Evolutionary conservation across 2,113 vertebrate species (phyloP), one percentile per base, ranked within the genome.

Genomic region (Picathartes gymnocephalus): DNA sequence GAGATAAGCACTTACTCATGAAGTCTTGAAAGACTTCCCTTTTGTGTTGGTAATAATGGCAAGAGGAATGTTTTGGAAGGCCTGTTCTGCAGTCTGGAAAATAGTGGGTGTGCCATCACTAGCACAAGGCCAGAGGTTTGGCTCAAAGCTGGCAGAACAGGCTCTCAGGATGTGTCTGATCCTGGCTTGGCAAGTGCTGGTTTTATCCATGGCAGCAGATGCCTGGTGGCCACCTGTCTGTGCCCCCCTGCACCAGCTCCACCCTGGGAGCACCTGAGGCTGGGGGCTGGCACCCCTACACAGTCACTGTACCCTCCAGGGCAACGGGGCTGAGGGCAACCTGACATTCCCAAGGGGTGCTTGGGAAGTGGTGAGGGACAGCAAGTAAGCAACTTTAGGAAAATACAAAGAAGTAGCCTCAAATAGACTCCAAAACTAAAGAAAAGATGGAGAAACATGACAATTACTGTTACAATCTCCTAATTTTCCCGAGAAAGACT

Each of bases 181-280:
- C 23, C 15, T 42, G 13, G 7, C 33, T 42, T 47, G 35, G 30
- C 0, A 0, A 11, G 15, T 30, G 25, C 3, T 39, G 10, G 3
- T 40, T 76, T 80, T 19, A 48, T 14, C 23, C 6, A 2, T 3
- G 27, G 50, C 45, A 74, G 50, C 30, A 31, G 17, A 11, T 2
- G 2, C 7, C 45, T 20, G 48, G 28, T 58, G 64, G 28, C 22
- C 73, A 28, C 0, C 0, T 7, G 16, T 16, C 44, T 24, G 39
- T 18, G 33, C 13, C 9, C 21, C 47, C 15, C 20, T 14, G 3
- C 2, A 6, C 6, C 30, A 37, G 30, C 69, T 81, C 44, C 2
- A 2, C 15, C 23, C 28, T 27, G 39, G 39, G 24, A 58, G 5
- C 1, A 2, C 8, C 7, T 0, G 0, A 60, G n/a, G 37, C 30